Percentiles rank a stretch among this genome's conserved stretches.
Evolutionary conservation across 2,888 invertebrate genomes (phyloP).

Genomic region (Heteromyza rotundicornis): DNA sequence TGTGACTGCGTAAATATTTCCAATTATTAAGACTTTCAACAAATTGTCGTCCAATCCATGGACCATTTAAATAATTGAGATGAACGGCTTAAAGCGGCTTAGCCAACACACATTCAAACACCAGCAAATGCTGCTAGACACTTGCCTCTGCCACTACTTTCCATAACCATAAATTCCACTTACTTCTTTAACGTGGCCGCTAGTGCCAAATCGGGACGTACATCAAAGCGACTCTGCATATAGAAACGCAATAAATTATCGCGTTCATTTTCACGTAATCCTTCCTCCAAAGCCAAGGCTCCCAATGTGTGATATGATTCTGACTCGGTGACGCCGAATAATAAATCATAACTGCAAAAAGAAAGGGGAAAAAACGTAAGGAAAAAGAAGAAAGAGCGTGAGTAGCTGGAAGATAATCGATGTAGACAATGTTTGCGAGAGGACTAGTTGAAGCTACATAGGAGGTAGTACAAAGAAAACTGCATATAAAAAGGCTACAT

Average conservation of each 20-base stretch:
- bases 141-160: background rate
- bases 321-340: conserved; percentile 84
- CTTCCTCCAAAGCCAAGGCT: conserved; percentile 72
- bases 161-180: conserved; percentile 53
- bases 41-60: conserved; percentile 7
- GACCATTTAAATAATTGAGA: conserved; percentile 16
- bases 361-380: conserved; percentile 24
- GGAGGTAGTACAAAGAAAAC: no score
- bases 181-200: conserved; percentile 72
- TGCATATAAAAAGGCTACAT: no score
- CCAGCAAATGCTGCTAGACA: no score
- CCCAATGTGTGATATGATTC: conserved; percentile 81
- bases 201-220: conserved; percentile 73
- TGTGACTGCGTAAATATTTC: no score
- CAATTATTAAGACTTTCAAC: no score
- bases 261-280: conserved; percentile 76
- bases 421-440: no score
- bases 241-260: conserved; percentile 79
- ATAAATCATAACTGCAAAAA: conserved; percentile 76
- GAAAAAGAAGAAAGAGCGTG: conserved; percentile 11
- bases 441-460: no score
- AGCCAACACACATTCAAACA: background rate
- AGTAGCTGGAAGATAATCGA: no score
- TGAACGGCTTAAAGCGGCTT: conserved; percentile 20
- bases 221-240: conserved; percentile 78